phyloP scores from a whole-genome alignment of 2,113 vertebrate species.

The Podocnemis expansa region DNA sequence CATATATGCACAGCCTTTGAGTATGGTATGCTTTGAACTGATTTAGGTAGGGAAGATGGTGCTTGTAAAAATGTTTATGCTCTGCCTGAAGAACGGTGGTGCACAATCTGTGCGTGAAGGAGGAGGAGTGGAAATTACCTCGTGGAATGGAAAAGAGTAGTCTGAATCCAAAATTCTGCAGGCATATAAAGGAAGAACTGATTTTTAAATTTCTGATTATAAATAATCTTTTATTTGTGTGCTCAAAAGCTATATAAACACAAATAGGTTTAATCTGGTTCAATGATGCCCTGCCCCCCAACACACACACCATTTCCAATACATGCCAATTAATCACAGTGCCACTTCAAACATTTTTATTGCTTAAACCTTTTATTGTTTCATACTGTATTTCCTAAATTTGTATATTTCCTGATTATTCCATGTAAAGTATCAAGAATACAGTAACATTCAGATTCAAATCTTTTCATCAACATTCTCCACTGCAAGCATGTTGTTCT shows the following conservation, averaged over 20 bases:
- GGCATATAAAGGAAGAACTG: neutral
- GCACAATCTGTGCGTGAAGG: neutral
- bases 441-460: too few relatives aligned
- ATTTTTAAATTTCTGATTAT: neutral
- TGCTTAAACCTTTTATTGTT: too few relatives aligned
- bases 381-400: too few relatives aligned
- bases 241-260: neutral
- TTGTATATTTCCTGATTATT: too few relatives aligned
- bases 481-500: too few relatives aligned
- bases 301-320: too few relatives aligned
- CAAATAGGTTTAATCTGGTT: neutral
- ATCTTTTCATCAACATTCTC: too few relatives aligned
- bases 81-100: neutral
- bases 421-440: too few relatives aligned
- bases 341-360: too few relatives aligned
- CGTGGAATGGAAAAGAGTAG: neutral
- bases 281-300: neutral
- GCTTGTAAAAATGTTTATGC: accelerated
- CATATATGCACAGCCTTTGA: accelerated
- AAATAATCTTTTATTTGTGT: neutral
- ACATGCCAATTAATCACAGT: too few relatives aligned
- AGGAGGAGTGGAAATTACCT: neutral
- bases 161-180: neutral
- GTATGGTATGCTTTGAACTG: neutral
- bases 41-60: neutral